Conservation (phyloP, 2,797 vertebrate genomes). For the Molossus molossus region DNA sequence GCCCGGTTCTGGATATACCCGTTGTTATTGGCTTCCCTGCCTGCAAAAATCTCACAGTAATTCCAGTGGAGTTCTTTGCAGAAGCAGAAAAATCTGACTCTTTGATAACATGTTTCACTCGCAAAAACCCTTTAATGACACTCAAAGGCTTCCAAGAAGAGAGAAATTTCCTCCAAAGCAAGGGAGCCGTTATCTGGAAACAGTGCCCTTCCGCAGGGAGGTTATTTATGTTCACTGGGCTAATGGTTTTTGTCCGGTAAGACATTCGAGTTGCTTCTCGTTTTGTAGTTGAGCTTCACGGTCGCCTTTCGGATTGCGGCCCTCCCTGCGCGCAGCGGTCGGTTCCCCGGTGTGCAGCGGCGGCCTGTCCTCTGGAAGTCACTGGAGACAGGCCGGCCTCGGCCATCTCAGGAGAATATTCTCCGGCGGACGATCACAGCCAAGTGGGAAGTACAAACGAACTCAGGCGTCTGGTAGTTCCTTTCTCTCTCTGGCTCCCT, state of each 20-base stretch:
- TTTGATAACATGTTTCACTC: constrained; percentile 75
- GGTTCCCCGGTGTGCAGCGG: constrained; percentile 63
- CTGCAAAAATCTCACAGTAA: constrained; percentile 68
- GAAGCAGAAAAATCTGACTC: constrained; percentile 69
- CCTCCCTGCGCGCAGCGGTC: constrained; percentile 51
- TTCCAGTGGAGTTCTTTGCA: constrained; percentile 72
- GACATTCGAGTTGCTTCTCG: constrained; percentile 83
- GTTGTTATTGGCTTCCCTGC: constrained; percentile 66
- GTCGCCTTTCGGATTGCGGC: constrained; percentile 64
- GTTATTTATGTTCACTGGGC: constrained; percentile 76
- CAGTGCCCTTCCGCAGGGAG: constrained; percentile 56
- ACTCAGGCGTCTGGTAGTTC: neutral
- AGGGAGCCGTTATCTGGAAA: constrained; percentile 69
- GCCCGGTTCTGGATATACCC: constrained; percentile 56
- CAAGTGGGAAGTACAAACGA: constrained; percentile 67
- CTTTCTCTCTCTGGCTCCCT: neutral
- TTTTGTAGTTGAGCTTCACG: constrained; percentile 68
- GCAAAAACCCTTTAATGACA: constrained; percentile 58
- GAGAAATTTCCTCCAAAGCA: constrained; percentile 64
- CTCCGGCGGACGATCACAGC: constrained; percentile 43
- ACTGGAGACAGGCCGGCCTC: constrained; percentile 70
- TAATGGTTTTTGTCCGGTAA: constrained; percentile 80
- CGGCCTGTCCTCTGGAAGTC: constrained; percentile 75
- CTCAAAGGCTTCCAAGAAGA: constrained; percentile 50
- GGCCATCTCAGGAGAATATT: constrained; percentile 75